These are phyloP conservation scores for Aphidius ervi DNA, from an alignment of 1,140 invertebrate genomes.

Conservation along the genomic window DNA sequence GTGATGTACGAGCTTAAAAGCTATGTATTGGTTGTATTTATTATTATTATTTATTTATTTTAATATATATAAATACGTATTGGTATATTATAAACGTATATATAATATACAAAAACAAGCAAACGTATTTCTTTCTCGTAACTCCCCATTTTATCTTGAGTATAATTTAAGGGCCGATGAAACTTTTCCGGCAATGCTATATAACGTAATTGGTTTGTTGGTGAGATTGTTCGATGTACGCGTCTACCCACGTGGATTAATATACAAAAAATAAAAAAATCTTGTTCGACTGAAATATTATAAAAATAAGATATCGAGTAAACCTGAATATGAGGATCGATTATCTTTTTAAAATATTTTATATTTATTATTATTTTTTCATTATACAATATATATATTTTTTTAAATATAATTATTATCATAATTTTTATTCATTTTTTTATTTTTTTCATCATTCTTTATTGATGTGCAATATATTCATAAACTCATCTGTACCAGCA, in stretches of 20 bases:
- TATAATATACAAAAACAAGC: not conserved
- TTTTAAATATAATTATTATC: too few species aligned
- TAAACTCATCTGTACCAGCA: too few species aligned
- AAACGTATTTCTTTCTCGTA: not conserved
- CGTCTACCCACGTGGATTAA: slow-evolving; percentile 2
- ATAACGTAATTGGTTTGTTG: slow-evolving; percentile 51
- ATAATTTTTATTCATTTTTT: too few species aligned
- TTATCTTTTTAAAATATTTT: too few species aligned
- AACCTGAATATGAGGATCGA: too few species aligned
- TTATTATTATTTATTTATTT: not conserved
- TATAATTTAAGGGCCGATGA: slow-evolving; percentile 46
- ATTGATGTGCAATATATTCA: not conserved
- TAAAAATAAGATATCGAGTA: too few species aligned
- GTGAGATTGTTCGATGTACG: slow-evolving; percentile 11
- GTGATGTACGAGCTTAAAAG: slow-evolving; percentile 54
- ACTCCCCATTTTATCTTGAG: slow-evolving; percentile 21
- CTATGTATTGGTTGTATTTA: slow-evolving; percentile 13
- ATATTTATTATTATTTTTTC: too few species aligned
- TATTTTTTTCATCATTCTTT: not conserved
- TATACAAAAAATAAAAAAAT: too few species aligned
- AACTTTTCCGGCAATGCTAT: slow-evolving; percentile 45
- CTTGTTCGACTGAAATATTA: too few species aligned
- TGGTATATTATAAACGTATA: not conserved
- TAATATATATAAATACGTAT: not conserved
- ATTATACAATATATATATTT: too few species aligned